Percentiles rank a stretch among this genome's conserved stretches.
Conservation (phyloP, 1,140 invertebrate species). For the Ladona fulva region DNA sequence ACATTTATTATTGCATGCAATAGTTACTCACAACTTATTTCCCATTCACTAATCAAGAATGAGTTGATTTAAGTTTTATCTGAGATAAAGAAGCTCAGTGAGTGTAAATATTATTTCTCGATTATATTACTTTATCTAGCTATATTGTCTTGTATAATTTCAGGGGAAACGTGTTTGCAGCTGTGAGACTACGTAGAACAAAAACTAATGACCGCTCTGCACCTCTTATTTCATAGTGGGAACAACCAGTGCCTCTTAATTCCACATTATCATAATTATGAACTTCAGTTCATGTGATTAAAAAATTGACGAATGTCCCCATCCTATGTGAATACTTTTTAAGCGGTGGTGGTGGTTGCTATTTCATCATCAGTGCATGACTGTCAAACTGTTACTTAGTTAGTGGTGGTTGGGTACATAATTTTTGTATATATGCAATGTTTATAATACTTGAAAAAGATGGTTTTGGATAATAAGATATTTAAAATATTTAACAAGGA, state of each 20-base stretch:
- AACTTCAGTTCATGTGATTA: neutral
- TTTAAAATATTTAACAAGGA: too few species aligned
- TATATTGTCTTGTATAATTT: constrained; percentile 34
- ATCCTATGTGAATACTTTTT: neutral
- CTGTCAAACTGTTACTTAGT: neutral
- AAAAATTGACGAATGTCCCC: neutral
- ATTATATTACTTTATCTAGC: constrained; percentile 12
- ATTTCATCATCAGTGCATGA: constrained; percentile 3
- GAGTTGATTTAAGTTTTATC: too few species aligned
- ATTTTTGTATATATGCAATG: too few species aligned
- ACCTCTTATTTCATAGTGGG: constrained; percentile 45
- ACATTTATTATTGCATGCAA: too few species aligned
- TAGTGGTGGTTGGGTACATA: neutral
- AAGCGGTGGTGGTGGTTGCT: neutral
- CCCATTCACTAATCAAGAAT: too few species aligned
- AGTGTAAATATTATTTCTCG: neutral
- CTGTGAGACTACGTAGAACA: constrained; percentile 75
- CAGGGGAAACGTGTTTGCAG: constrained; percentile 74
- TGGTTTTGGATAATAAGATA: too few species aligned
- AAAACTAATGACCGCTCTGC: constrained; percentile 76
- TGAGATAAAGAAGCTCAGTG: too few species aligned
- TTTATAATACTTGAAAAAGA: too few species aligned
- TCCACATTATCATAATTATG: neutral
- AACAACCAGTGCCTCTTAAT: neutral
- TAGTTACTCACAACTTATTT: too few species aligned